Base-by-base conservation (phyloP, 2,797 vertebrate species). In the Dryobates pubescens region DNA sequence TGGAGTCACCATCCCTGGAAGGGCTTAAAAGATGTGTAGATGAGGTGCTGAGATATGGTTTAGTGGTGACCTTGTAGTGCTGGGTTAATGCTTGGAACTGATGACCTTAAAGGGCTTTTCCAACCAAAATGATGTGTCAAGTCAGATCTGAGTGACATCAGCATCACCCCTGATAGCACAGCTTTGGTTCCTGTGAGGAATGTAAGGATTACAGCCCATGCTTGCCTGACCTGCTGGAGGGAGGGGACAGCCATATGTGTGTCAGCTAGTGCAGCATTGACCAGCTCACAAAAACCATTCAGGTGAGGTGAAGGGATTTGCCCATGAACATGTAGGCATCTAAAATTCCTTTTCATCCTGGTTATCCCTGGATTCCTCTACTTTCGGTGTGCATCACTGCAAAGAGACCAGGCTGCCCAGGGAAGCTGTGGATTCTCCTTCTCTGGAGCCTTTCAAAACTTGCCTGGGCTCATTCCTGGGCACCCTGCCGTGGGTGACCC, bases 91-190 rank as follows among this genome's bases (percentile, higher is more conserved):
- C 26, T 63, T 63, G 61, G 61, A 29, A 17, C 17, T 18, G 17
- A 38, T 62, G 36, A 29, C 18, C 17, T 62, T 26, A 36, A 17
- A 61, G 59, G 34, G 34, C 34, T 61, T 36, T 63, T 63, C 26
- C 61, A 62, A 36, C 24, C 34, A 24, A 36, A 62, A 62, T 11
- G 16, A 49, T 67, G 54, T 32, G 23, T 82, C 43, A 58, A 59
- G 53, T 22, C 32, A 26, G 9, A 24, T n/a, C 36, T 49, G 43
- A 1, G 3, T 38, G 68, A 65, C 38, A 27, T 13, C 54, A 18
- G 12, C 6, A 23, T 22, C 43, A 23, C 10, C 6, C 34, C 43
- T 14, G 54, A 27, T 0, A 27, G 58, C 1, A 0, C 8, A 45
- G 18, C 2, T 51, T 57, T 36, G n/a, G 34, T 19, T 27, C 7